phyloP scores from a whole-genome alignment of 2,888 invertebrate genomes.

The Theristus sp. region DNA sequence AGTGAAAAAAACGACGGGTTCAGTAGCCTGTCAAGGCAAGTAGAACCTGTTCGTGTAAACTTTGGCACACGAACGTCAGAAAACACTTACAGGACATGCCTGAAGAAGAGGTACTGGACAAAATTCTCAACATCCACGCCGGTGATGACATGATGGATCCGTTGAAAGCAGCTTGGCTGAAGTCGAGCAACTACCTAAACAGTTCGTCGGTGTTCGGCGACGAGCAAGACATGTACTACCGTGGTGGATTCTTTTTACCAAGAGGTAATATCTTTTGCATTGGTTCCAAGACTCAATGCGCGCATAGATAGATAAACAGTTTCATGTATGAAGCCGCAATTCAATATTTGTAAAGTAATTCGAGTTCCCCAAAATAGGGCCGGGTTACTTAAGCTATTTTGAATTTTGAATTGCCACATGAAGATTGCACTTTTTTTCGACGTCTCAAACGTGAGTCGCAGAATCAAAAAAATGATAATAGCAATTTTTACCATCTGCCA shows the following conservation, averaged over 20 bases:
- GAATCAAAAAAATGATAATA: too few species aligned
- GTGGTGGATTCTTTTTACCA: constrained; percentile 9
- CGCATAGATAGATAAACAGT: too few species aligned
- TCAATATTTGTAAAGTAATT: too few species aligned
- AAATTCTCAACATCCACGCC: background rate
- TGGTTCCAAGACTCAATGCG: too few species aligned
- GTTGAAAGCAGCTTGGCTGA: constrained; percentile 7
- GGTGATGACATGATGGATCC: constrained; percentile 3
- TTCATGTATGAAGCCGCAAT: too few species aligned
- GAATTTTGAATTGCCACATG: too few species aligned
- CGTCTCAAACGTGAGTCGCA: background rate
- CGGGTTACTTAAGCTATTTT: too few species aligned
- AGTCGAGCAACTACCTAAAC: constrained; percentile 2
- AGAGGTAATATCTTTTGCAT: constrained; percentile 1
- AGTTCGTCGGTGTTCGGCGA: constrained; percentile 1
- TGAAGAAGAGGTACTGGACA: background rate
- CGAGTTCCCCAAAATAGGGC: too few species aligned
- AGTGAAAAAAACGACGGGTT: too few species aligned
- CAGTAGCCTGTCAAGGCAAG: too few species aligned
- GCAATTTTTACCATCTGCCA: too few species aligned
- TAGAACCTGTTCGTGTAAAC: background rate
- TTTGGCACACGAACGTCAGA: background rate
- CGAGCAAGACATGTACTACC: constrained; percentile 5
- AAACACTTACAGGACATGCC: background rate
- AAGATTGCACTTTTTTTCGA: too few species aligned